phyloP scores from a whole-genome alignment of 2,113 vertebrate genomes.

The Notechis scutatus region DNA sequence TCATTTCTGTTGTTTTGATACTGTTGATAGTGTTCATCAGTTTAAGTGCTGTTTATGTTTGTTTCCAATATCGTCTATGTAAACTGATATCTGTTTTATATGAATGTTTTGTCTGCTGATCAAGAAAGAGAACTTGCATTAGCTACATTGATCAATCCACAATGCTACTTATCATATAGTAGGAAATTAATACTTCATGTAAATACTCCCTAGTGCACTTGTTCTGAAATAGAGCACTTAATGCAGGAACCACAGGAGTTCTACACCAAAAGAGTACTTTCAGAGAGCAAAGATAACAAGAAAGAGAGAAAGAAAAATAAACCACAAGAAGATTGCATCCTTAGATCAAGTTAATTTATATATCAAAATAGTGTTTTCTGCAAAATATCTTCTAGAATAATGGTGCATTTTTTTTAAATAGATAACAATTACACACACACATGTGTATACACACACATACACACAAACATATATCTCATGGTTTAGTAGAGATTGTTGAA shows the following conservation, averaged over 20 bases:
- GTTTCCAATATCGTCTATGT: conserved; percentile 37
- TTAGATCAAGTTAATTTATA: conserved; percentile 6
- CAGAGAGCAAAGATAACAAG: background rate
- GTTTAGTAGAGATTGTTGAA: background rate
- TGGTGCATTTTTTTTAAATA: background rate
- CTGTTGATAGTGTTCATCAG: conserved; percentile 38
- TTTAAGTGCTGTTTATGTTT: conserved; percentile 39
- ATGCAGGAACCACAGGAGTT: conserved; percentile 55
- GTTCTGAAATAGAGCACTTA: conserved; percentile 60
- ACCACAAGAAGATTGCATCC: conserved; percentile 20
- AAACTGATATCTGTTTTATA: conserved; percentile 61
- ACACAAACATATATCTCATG: background rate
- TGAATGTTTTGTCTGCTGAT: conserved; percentile 60
- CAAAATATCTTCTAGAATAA: background rate
- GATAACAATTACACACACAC: background rate
- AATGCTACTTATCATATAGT: conserved; percentile 62
- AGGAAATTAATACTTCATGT: conserved; percentile 66
- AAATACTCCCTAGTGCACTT: conserved; percentile 66
- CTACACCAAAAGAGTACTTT: background rate
- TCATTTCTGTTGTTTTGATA: conserved; percentile 40
- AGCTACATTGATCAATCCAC: conserved; percentile 65
- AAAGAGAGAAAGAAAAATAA: background rate
- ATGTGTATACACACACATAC: background rate
- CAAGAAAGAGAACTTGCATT: conserved; percentile 60
- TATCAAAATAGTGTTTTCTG: conserved; percentile 16